phyloP scores from a whole-genome alignment of 2,888 invertebrate species.

The Campoplex nolae region DNA sequence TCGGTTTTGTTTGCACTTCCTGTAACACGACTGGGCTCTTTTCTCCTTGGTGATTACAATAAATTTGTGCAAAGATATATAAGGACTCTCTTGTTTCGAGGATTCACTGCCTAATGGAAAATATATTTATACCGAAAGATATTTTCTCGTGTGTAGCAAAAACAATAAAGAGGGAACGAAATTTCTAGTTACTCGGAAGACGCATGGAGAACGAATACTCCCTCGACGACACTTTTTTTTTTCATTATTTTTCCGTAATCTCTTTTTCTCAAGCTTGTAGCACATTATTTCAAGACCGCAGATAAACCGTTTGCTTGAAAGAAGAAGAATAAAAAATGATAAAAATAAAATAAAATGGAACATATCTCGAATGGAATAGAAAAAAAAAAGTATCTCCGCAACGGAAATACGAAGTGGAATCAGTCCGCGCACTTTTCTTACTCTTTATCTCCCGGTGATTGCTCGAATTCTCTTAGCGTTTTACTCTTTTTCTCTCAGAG shows the following conservation, averaged over 20 bases:
- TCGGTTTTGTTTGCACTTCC: conserved; percentile 55
- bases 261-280: conserved; percentile 7
- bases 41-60: conserved; percentile 55
- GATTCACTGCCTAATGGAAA: conserved; percentile 2
- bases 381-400: conserved; percentile 13
- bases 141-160: conserved; percentile 10
- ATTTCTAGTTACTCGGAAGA: conserved; percentile 2
- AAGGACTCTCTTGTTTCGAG: conserved; percentile 38
- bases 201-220: conserved; percentile 8
- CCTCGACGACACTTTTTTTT: conserved; percentile 13
- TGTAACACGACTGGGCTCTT: conserved; percentile 32
- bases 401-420: conserved; percentile 28
- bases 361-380: neutral
- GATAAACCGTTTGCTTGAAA: conserved; percentile 35
- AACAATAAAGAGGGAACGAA: conserved; percentile 12
- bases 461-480: conserved; percentile 31
- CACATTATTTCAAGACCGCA: conserved; percentile 28
- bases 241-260: conserved; percentile 45
- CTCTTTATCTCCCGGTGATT: conserved; percentile 20
- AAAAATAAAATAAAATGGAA: neutral
- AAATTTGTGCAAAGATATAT: conserved; percentile 55
- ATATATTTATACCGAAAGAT: conserved; percentile 18
- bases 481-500: conserved; percentile 6
- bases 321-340: neutral
- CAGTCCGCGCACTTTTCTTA: conserved; percentile 1